These are phyloP conservation scores for Uromys caudimaculatus DNA, from an alignment of 2,797 vertebrate genomes.

Conservation along the genomic window DNA sequence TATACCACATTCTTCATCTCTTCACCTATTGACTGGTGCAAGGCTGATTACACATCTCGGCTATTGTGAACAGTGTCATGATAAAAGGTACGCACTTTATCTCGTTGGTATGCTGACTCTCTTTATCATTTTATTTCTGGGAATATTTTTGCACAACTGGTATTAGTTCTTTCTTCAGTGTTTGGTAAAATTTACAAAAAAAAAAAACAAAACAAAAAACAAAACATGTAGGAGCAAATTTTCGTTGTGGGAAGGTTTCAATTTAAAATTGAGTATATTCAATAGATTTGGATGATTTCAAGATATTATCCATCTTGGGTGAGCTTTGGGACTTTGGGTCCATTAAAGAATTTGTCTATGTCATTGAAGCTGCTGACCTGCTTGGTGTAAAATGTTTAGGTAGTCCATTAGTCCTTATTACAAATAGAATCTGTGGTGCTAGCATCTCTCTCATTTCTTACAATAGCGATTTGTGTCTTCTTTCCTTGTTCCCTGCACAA, in stretches of 20 bases:
- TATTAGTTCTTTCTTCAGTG: conserved; percentile 44
- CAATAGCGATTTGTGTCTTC: conserved; percentile 10
- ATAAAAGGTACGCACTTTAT: background rate
- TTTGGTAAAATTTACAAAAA: conserved; percentile 45
- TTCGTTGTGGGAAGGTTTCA: conserved; percentile 41
- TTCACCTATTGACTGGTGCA: background rate
- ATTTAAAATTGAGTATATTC: conserved; percentile 31
- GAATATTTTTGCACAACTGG: conserved; percentile 23
- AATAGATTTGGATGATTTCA: conserved; percentile 9
- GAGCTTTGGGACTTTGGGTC: background rate
- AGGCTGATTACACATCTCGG: background rate
- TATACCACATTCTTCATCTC: background rate
- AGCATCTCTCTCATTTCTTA: background rate
- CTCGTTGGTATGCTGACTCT: background rate
- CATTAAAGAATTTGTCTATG: conserved; percentile 31
- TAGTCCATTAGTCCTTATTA: conserved; percentile 1
- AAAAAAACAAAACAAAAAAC: background rate
- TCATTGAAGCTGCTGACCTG: conserved; percentile 39
- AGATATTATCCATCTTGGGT: conserved; percentile 5
- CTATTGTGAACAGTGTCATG: background rate
- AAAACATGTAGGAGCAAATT: background rate
- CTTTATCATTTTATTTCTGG: conserved; percentile 27
- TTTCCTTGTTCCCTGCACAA: background rate
- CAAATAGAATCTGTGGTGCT: background rate
- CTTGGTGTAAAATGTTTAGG: conserved; percentile 9